phyloP scores from a whole-genome alignment of 2,113 vertebrate species.

The Okapia johnstoni region DNA sequence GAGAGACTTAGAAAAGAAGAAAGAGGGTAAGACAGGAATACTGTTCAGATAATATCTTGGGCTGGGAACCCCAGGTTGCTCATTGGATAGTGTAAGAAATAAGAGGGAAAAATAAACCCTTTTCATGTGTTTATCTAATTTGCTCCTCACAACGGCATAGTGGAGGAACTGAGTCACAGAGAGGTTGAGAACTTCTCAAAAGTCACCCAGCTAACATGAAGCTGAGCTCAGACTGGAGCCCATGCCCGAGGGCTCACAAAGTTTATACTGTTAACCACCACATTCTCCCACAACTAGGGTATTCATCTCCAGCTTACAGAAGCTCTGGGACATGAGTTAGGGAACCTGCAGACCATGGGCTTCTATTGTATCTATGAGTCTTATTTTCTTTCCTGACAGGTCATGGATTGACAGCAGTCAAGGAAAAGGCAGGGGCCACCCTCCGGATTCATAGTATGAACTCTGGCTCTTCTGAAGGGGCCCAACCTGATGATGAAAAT shows the following conservation, averaged over 20 bases:
- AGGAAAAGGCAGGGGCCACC: constrained; percentile 92
- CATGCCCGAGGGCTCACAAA: too few species aligned
- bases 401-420: constrained; percentile 92
- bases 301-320: background rate
- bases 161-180: background rate
- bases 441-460: constrained; percentile 84
- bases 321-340: background rate
- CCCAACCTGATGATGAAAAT: constrained; percentile 72
- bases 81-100: background rate
- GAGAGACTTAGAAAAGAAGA: background rate
- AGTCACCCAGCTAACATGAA: background rate
- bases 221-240: background rate
- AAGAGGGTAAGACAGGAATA: too few species aligned
- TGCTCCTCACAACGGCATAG: background rate
- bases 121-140: background rate
- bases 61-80: background rate
- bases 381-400: constrained; percentile 78
- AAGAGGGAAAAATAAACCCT: background rate
- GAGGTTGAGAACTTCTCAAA: background rate
- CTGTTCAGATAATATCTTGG: background rate
- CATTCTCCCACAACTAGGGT: background rate
- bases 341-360: background rate
- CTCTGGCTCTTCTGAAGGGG: constrained; percentile 79
- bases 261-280: background rate
- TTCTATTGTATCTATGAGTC: background rate